A percentile compares a stretch with the other conserved stretches of the same genome.
Evolutionary conservation across 2,113 vertebrate species (phyloP).

Genomic region (Tragelaphus scriptus): DNA sequence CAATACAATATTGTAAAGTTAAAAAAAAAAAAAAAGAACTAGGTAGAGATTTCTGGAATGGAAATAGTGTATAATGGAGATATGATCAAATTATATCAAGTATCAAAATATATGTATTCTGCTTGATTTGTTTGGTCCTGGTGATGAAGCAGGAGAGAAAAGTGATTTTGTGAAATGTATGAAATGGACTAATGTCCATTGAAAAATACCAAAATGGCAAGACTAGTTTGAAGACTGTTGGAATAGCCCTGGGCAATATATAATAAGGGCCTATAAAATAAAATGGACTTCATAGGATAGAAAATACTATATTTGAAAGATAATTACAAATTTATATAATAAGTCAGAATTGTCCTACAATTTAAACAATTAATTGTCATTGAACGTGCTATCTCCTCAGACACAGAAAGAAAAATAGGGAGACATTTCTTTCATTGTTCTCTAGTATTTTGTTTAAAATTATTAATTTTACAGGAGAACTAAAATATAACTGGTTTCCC

Average conservation of each 20-base stretch:
- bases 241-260: not conserved
- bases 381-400: not conserved
- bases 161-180: not conserved
- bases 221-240: not conserved
- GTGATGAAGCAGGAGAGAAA: not conserved
- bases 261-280: not conserved
- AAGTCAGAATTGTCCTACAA: not conserved
- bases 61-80: not conserved
- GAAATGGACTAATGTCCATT: not conserved
- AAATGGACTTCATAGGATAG: not conserved
- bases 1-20: too few species aligned
- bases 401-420: not conserved
- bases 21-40: not conserved
- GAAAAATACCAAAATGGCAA: not conserved
- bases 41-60: not conserved
- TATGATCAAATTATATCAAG: not conserved
- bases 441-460: not conserved
- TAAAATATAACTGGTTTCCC: not conserved
- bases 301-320: not conserved
- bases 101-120: not conserved
- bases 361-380: not conserved
- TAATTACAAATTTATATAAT: not conserved
- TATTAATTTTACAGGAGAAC: not conserved
- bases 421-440: not conserved
- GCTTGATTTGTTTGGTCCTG: not conserved